Conservation (phyloP, 2,888 invertebrate genomes). For the Cephonodes hylas region DNA sequence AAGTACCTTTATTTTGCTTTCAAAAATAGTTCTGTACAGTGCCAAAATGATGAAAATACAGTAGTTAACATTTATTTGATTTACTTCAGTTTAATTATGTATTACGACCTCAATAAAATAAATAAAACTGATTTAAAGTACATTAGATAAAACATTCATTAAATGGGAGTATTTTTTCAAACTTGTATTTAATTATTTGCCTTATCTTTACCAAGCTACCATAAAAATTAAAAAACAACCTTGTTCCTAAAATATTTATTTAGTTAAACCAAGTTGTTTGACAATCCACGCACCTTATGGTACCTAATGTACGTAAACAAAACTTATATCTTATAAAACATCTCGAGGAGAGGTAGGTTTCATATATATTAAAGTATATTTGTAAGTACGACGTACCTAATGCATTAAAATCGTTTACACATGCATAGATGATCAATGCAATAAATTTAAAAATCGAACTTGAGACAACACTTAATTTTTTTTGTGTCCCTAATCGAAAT, state of each 20-base stretch:
- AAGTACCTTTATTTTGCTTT: background rate
- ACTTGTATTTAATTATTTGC: constrained; percentile 10
- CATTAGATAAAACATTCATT: background rate
- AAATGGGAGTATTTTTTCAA: constrained; percentile 11
- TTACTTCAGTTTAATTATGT: background rate
- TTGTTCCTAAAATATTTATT: constrained; percentile 64
- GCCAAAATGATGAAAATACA: background rate
- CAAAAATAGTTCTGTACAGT: background rate
- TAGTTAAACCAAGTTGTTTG: constrained; percentile 58
- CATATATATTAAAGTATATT: constrained; percentile 40
- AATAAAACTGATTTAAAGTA: background rate
- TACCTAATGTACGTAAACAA: constrained; percentile 53
- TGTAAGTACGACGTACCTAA: constrained; percentile 49
- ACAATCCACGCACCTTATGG: constrained; percentile 65
- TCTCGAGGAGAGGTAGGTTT: constrained; percentile 51
- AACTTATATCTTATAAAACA: constrained; percentile 37
- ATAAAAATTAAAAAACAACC: constrained; percentile 29
- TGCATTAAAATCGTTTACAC: constrained; percentile 30
- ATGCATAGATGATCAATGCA: constrained; percentile 34
- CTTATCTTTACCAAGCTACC: background rate
- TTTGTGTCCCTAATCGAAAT: background rate
- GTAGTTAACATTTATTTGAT: background rate
- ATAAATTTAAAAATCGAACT: constrained; percentile 35
- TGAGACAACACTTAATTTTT: constrained; percentile 11
- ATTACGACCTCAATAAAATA: background rate